Evolutionary conservation across 1,140 invertebrate genomes (phyloP).

Genomic region (Polypedilum pembai): DNA sequence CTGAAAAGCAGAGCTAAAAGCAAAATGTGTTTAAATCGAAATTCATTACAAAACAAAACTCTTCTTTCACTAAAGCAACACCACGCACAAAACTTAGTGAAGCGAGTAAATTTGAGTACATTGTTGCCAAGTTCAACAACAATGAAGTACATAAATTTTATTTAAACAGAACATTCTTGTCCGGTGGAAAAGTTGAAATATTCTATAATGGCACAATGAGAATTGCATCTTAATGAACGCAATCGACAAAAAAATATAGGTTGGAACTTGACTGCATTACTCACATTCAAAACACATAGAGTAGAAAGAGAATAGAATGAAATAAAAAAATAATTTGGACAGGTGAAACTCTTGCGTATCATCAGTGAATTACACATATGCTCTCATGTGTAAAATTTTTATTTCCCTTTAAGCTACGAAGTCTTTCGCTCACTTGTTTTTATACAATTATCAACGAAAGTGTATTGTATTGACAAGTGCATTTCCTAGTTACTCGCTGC

Average conservation of each 20-base stretch:
- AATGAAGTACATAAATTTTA: background rate
- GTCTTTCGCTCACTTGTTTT: too few relatives aligned
- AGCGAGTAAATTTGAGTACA: slow-evolving; percentile 1
- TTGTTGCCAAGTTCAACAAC: slow-evolving; percentile 11
- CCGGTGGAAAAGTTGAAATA: background rate
- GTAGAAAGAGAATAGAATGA: background rate
- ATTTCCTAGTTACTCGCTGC: background rate
- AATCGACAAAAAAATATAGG: slow-evolving; percentile 3
- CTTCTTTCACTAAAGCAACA: too few relatives aligned
- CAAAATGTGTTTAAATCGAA: too few relatives aligned
- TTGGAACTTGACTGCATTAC: background rate
- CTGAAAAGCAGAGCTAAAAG: too few relatives aligned
- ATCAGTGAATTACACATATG: slow-evolving; percentile 20
- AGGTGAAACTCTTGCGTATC: background rate
- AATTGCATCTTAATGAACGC: background rate
- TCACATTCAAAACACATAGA: background rate
- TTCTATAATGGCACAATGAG: background rate
- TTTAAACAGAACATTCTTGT: background rate
- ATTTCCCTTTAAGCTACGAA: too few relatives aligned
- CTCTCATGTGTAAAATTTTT: background rate
- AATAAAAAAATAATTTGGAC: slow-evolving; percentile 13
- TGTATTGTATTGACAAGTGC: background rate
- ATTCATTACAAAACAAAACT: too few relatives aligned
- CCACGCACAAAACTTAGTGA: background rate
- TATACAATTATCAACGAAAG: background rate